These are phyloP conservation scores for Gymnogyps californianus DNA, from an alignment of 2,113 vertebrate species.

Conservation along the genomic window DNA sequence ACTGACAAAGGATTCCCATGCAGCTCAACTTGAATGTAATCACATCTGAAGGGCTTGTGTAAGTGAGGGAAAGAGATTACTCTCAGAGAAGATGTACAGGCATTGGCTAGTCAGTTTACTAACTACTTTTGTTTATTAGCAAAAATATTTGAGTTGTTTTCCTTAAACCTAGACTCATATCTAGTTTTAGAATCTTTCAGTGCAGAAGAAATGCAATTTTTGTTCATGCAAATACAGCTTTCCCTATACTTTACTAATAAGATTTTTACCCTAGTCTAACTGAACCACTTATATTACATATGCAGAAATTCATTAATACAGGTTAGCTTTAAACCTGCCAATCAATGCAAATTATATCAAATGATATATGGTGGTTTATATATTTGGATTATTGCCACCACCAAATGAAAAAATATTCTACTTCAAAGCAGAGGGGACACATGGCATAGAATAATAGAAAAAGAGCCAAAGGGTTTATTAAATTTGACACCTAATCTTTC, in stretches of 20 bases:
- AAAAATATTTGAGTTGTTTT: background rate
- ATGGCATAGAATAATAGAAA: slow-evolving; percentile 7
- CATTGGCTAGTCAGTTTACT: background rate
- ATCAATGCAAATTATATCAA: slow-evolving; percentile 31
- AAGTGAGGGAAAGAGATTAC: background rate
- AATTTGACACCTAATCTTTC: slow-evolving; percentile 60
- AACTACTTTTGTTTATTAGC: background rate
- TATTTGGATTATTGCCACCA: slow-evolving; percentile 19
- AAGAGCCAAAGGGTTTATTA: slow-evolving; percentile 49
- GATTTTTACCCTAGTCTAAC: background rate
- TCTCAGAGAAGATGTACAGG: background rate
- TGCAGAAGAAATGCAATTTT: background rate
- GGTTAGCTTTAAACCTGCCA: slow-evolving; percentile 26
- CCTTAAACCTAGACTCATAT: background rate
- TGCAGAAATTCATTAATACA: slow-evolving; percentile 13
- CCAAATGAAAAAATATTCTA: slow-evolving; percentile 1
- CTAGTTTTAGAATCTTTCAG: background rate
- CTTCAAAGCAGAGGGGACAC: slow-evolving; percentile 3
- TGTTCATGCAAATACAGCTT: background rate
- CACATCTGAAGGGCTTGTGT: background rate
- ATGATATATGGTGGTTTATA: background rate
- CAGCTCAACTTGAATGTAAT: background rate
- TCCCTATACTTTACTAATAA: background rate
- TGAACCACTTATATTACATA: background rate
- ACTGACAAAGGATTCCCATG: background rate